Conservation (phyloP, 2,797 vertebrate genomes). For the Argya squamiceps region DNA sequence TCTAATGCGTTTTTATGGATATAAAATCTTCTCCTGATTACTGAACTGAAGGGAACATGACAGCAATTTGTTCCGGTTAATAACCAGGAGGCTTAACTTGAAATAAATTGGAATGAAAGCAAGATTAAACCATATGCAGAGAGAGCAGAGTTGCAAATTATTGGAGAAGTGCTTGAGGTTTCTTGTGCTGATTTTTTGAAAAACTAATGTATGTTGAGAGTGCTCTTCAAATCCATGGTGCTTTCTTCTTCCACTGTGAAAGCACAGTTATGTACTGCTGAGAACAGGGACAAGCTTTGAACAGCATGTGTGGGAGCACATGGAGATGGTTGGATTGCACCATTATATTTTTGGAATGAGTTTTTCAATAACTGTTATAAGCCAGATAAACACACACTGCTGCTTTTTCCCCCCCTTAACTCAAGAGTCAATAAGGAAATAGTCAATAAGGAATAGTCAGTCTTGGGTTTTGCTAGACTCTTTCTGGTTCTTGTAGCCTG, state of each 20-base stretch:
- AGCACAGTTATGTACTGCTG: not conserved
- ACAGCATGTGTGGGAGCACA: not conserved
- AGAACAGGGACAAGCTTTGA: not conserved
- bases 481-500: not conserved
- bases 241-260: not conserved
- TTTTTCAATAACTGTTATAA: not conserved
- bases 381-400: not conserved
- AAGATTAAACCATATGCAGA: conserved; percentile 37
- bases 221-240: not conserved
- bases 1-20: conserved; percentile 42
- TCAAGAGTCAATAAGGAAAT: not conserved
- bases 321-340: not conserved
- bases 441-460: not conserved
- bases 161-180: not conserved
- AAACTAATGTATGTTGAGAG: not conserved
- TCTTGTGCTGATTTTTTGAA: not conserved
- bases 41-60: conserved; percentile 13
- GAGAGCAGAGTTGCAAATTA: not conserved
- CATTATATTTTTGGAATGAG: not conserved
- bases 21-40: conserved; percentile 44
- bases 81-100: conserved; percentile 28
- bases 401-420: not conserved
- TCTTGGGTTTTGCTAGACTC: not conserved
- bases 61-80: conserved; percentile 45
- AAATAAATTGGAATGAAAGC: conserved; percentile 27